Base-by-base conservation (phyloP, 2,888 invertebrate genomes). In the Caenorhabditis panamensis region DNA sequence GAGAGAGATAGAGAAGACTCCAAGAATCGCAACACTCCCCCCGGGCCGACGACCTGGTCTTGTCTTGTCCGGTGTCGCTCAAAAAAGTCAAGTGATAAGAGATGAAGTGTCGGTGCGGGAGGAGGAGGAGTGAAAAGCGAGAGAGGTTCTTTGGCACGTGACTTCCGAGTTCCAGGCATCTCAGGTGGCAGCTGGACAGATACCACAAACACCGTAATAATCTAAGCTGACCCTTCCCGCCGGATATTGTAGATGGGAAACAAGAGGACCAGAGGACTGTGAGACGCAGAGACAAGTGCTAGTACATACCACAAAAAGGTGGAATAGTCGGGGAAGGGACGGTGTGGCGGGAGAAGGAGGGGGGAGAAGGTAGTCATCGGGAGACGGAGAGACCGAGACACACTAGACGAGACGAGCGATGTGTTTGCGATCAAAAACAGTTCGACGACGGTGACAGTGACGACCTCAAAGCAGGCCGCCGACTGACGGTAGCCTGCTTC, bases 371-470 rank as follows among this genome's bases (percentile, higher is more conserved):
- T 58, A 75, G 75, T 66, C 75, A 64, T 59, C 64, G 69, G 53
- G 71, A 66, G 62, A 37, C 16, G 56, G 49, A 49, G 67, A 66
- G 63, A 61, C 51, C 31, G 78, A 78, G 64, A 71, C 28, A 41
- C 47, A n/a, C 44, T 47, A 47, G 58, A 49, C 58, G 47, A 31
- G 58, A 67, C 62, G 47, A 66, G 64, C 73, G 73, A 75, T 75
- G 75, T 75, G 75, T 75, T 75, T 75, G 75, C 75, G 75, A 75
- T 75, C 66, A 75, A 75, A 75, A 75, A 75, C 75, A 75, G 75
- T 75, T 75, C 75, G 75, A 64, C 75, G 75, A 64, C 66, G 75
- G 75, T 61, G 75, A 75, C 66, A 66, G 63, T 66, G 75, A 66
- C 66, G 75, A 75, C 75, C 75, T 75, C 75, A 75, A 75, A 75